Conservation (phyloP, 2,797 vertebrate species). For the Amblyopsis hoosieri region DNA sequence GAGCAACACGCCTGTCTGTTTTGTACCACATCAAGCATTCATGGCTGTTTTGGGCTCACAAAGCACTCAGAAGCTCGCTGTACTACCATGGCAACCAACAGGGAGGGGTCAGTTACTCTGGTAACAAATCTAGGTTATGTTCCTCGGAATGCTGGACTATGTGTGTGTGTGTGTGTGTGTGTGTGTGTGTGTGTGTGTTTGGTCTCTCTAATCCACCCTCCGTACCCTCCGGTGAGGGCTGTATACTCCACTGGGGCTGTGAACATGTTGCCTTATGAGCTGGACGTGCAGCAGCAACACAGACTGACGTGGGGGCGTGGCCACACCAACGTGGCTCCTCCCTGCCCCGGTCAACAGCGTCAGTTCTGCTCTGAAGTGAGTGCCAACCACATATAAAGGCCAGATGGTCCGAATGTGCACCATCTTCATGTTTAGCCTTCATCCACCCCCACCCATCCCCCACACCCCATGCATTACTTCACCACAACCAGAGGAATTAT, state of each 20-base stretch:
- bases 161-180: slow-evolving; percentile 20
- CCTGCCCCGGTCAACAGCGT: slow-evolving; percentile 34
- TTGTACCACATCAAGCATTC: slow-evolving; percentile 46
- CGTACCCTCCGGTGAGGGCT: slow-evolving; percentile 45
- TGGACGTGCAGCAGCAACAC: slow-evolving; percentile 53
- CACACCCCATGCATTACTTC: slow-evolving; percentile 64
- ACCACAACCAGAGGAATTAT: slow-evolving; percentile 71
- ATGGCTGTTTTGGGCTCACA: slow-evolving; percentile 31
- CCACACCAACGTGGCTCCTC: slow-evolving; percentile 29
- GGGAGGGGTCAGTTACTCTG: slow-evolving; percentile 5
- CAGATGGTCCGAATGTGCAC: slow-evolving; percentile 65
- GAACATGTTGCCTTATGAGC: too few species aligned
- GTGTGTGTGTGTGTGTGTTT: slow-evolving; percentile 3
- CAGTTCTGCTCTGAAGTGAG: not conserved
- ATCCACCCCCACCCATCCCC: slow-evolving; percentile 29
- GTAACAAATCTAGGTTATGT: slow-evolving; percentile 13
- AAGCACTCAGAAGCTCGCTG: slow-evolving; percentile 39
- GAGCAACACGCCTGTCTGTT: slow-evolving; percentile 55
- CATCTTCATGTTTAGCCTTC: slow-evolving; percentile 40
- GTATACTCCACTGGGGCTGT: not conserved
- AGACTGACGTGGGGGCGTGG: slow-evolving; percentile 67
- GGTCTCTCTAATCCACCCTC: slow-evolving; percentile 20
- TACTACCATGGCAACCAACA: slow-evolving; percentile 26
- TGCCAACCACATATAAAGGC: slow-evolving; percentile 47
- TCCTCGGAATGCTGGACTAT: not conserved